Evolutionary conservation across 1,140 invertebrate genomes (phyloP).

Genomic region (Zophobas morio): DNA sequence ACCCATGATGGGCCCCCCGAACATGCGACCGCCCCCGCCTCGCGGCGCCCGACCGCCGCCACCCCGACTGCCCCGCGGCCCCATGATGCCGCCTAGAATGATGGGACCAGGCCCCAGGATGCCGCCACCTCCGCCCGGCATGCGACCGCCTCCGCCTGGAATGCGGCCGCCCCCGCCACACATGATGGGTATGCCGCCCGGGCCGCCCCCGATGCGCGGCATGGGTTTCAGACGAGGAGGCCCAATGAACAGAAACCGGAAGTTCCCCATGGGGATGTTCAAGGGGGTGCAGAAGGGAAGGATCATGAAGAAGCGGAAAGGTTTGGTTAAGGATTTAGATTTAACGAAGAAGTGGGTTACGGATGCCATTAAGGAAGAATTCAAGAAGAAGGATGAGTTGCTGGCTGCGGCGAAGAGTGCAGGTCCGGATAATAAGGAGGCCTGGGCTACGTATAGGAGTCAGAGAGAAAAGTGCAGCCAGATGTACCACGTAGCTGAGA

Average conservation of each 20-base stretch:
- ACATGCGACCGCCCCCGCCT: conserved; percentile 25
- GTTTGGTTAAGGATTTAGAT: conserved; percentile 61
- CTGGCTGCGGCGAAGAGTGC: conserved; percentile 60
- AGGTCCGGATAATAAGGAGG: conserved; percentile 60
- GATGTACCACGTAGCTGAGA: conserved; percentile 64
- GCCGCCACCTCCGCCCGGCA: conserved; percentile 57
- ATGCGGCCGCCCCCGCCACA: conserved; percentile 58
- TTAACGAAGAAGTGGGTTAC: conserved; percentile 65
- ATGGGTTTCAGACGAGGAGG: conserved; percentile 51
- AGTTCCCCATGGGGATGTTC: conserved; percentile 51
- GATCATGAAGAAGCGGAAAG: conserved; percentile 61
- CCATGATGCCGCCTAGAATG: conserved; percentile 54
- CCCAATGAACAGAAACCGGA: conserved; percentile 47
- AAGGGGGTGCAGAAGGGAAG: conserved; percentile 53
- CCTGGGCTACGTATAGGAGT: conserved; percentile 64
- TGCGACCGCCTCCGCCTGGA: conserved; percentile 59
- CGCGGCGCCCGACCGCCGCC: conserved; percentile 27
- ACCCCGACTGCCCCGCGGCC: conserved; percentile 35
- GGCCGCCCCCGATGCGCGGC: conserved; percentile 61
- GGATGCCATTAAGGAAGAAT: conserved; percentile 62
- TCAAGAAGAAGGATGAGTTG: conserved; percentile 64
- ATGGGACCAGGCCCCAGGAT: conserved; percentile 55
- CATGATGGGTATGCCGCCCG: conserved; percentile 52
- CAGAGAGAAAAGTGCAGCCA: conserved; percentile 65
- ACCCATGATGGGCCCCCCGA: conserved; percentile 39